phyloP scores from a whole-genome alignment of 2,113 vertebrate species.

The Peromyscus polionotus region DNA sequence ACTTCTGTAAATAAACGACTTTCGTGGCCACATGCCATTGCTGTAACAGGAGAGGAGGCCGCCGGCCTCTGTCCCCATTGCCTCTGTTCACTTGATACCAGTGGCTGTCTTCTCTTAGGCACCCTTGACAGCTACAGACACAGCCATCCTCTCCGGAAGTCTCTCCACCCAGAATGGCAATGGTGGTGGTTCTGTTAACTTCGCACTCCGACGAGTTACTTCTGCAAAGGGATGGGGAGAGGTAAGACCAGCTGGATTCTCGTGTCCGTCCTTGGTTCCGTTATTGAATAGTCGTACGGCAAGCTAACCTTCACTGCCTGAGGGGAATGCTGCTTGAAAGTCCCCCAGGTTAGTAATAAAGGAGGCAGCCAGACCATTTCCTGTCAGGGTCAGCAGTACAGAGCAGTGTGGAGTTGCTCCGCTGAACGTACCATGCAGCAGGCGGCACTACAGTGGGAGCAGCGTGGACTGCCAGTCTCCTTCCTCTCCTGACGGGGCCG shows the following conservation, averaged over 20 bases:
- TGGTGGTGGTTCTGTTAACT: constrained; percentile 96
- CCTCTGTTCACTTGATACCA: not conserved
- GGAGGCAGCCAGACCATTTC: constrained; percentile 53
- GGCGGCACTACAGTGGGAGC: rapidly evolving
- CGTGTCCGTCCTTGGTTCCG: rapidly evolving
- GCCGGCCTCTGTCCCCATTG: not conserved
- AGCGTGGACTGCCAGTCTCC: not conserved
- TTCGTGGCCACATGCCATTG: not conserved
- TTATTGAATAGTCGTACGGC: not conserved
- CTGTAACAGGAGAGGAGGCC: not conserved
- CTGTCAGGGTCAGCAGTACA: not conserved
- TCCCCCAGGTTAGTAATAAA: constrained; percentile 30
- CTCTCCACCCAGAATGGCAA: constrained; percentile 99
- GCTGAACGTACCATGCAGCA: not conserved
- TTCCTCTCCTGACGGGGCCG: not conserved
- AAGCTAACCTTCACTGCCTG: not conserved
- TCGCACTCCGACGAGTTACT: constrained; percentile 94
- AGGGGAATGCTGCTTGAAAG: constrained; percentile 23
- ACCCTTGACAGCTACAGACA: constrained; percentile 96
- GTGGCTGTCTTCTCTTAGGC: constrained; percentile 87
- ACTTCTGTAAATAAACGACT: no score
- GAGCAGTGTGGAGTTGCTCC: not conserved
- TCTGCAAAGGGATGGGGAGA: constrained; percentile 98
- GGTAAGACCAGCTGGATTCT: constrained; percentile 81
- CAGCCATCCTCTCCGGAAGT: constrained; percentile 96